Evolutionary conservation across 2,888 invertebrate genomes (phyloP), one percentile per base, ranked within the genome.

Genomic region (Limnephilus marmoratus): DNA sequence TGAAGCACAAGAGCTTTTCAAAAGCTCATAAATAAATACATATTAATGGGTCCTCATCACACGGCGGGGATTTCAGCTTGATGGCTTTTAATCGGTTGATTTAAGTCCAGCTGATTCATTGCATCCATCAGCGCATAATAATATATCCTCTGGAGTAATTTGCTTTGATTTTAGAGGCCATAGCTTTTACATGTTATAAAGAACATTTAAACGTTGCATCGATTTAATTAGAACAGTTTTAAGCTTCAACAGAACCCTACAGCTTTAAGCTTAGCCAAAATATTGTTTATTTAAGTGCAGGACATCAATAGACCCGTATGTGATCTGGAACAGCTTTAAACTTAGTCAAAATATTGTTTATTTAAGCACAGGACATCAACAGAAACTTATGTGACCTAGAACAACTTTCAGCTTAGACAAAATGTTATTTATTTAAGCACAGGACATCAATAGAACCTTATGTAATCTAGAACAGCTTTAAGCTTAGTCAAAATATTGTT

Each of bases 21-120:
- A 89, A 89, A 89, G 88, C 81, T 89, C 88, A 80, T 89, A 89
- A 89, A 89, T 89, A 89, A 68, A 89, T 37, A 80, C 80, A 34
- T 89, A 89, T 89, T 89, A 80, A 89, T 89, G 37, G 37, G 87
- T 87, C 87, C 49, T 53, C 87, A 13, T 15, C 83, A 53, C 31
- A 87, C 31, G 68, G 53, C 49, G 86, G 29, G 24, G 13, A 49
- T 45, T 86, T 45, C 41, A 49, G 49, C 86, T 86, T 12, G 4
- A 31, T 31, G 5, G 53, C 7, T 11, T 53, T 87, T 49, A 87
- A 87, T 87, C 83, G 83, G 18, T 41, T 41, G 34, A 24, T 37
- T 83, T 41, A 34, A 53, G 53, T 29, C 34, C 45, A 49, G n/a
- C 31, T 68, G 68, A 87, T 87, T 87, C 87, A 87, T 87, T 12